Evolutionary conservation across 92 coral and sea anemone genomes (phyloP), one percentile per base, ranked within the genome.

Genomic region (Parazoanthus darwini): DNA sequence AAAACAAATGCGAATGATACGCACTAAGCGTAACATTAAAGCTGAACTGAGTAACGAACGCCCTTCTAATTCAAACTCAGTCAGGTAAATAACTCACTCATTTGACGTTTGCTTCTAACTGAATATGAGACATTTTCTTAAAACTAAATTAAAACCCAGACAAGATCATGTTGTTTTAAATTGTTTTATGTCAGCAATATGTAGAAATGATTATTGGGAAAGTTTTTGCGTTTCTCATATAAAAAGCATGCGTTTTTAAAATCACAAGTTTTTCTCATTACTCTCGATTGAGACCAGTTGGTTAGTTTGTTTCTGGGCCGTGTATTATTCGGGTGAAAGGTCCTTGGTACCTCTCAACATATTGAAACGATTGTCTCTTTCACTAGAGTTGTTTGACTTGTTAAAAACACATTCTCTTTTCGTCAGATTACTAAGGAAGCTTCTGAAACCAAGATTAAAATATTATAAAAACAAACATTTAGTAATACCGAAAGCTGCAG

Each of bases 401-500:
- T 26, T 42, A 44, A 46, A 83, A 83, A 68, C 58, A 68, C 78
- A n/a, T 43, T 83, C 63, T 43, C 18, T 42, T 43, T 44, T n/a
- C 87, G 18, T 35, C 25, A 70, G 65, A 83, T 70, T 33, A 83
- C 78, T 67, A 39, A 35, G 43, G 42, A 70, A 42, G 11, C 23
- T 63, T 65, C 16, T 70, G 63, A 68, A 67, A 70, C 33, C 66
- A 83, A 48, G 51, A 25, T 43, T 70, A 42, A 44, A 44, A 44
- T 44, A 83, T 83, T 83, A 83, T 20, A 44, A 44, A 83, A 83
- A 83, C 87, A 83, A 83, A 83, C 87, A 83, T 25, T 58, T 67
- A 70, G 48, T 63, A 11, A 48, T 83, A 33, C 22, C 65, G n/a
- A 29, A 13, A 68, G 1, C 87, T 48, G 66, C 63, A 46, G 87